Conservation (phyloP, 2,888 invertebrate genomes). For the Agrenia bidenticulata region DNA sequence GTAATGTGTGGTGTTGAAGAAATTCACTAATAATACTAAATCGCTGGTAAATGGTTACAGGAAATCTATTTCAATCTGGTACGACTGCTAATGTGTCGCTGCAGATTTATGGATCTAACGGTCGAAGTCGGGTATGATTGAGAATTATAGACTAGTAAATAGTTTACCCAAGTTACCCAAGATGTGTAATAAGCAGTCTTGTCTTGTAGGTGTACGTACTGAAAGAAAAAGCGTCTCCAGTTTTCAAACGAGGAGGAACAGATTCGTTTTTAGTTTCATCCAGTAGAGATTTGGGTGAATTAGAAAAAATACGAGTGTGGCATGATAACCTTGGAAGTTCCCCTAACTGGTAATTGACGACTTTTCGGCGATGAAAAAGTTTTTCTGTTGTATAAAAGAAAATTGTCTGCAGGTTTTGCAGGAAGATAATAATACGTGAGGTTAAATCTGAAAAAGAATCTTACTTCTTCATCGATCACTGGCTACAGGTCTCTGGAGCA, state of each 20-base stretch:
- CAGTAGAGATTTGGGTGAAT: slow-evolving; percentile 35
- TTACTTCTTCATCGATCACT: slow-evolving; percentile 38
- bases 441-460: slow-evolving; percentile 21
- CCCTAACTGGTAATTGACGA: slow-evolving; percentile 33
- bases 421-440: slow-evolving; percentile 36
- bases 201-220: slow-evolving; percentile 2
- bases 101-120: slow-evolving; percentile 41
- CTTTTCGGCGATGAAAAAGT: background rate
- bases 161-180: no score
- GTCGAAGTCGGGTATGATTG: slow-evolving; percentile 31
- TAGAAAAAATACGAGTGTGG: slow-evolving; percentile 47
- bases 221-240: slow-evolving; percentile 6
- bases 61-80: slow-evolving; percentile 43
- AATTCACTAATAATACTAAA: background rate
- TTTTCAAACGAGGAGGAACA: slow-evolving; percentile 34
- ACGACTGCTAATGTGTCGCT: slow-evolving; percentile 46
- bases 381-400: background rate
- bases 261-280: slow-evolving; percentile 42
- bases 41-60: background rate
- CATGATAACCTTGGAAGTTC: slow-evolving; percentile 38
- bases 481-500: slow-evolving; percentile 34
- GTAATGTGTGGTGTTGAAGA: background rate
- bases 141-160: no score
- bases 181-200: background rate
- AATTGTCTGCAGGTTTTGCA: slow-evolving; percentile 18